Evolutionary conservation across 2,113 vertebrate genomes (phyloP).

Genomic region (Platysternon megacephalum): DNA sequence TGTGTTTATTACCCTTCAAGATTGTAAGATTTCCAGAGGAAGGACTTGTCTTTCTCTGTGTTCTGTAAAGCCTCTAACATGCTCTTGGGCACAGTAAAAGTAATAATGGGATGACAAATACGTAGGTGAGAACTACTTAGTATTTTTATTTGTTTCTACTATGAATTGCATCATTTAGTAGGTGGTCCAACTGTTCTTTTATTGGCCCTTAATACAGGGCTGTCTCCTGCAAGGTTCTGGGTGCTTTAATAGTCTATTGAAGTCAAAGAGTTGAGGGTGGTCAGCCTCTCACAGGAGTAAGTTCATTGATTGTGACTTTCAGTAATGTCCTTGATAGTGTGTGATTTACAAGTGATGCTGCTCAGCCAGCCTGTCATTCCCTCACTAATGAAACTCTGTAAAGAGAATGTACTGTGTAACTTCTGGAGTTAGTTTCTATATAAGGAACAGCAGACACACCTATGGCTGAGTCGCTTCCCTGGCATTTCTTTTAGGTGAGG

Average conservation of each 20-base stretch:
- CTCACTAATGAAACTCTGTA: background rate
- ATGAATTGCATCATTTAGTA: rapidly evolving
- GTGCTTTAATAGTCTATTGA: background rate
- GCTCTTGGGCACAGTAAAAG: background rate
- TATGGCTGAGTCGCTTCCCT: background rate
- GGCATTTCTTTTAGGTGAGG: background rate
- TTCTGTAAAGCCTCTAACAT: background rate
- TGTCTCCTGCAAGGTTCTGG: background rate
- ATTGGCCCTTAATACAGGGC: background rate
- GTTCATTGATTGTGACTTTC: background rate
- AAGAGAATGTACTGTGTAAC: background rate
- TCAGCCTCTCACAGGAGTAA: background rate
- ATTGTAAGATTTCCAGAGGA: background rate
- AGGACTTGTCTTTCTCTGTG: background rate
- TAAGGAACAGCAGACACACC: rapidly evolving
- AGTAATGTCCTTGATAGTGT: background rate
- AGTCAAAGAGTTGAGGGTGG: background rate
- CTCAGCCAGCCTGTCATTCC: background rate
- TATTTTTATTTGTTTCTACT: background rate
- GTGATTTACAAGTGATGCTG: background rate
- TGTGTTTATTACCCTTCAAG: rapidly evolving
- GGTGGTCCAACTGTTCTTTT: background rate
- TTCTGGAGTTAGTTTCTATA: background rate
- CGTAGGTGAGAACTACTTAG: background rate
- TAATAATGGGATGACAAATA: background rate